phyloP scores from a whole-genome alignment of 2,888 invertebrate species.

The Drosophila meridionalis region DNA sequence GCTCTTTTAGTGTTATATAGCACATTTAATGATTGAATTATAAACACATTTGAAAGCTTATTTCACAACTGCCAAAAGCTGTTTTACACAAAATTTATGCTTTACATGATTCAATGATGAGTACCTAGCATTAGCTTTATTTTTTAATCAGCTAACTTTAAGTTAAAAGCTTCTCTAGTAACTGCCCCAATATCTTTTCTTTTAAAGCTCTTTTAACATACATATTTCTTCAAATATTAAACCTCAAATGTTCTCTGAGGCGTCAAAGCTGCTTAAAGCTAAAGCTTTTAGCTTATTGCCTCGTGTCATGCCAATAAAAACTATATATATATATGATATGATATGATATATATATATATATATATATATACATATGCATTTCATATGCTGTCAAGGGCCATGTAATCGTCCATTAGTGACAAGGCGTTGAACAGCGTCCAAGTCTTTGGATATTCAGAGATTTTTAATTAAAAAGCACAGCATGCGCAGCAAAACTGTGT shows the following conservation, averaged over 20 bases:
- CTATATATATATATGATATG: background rate
- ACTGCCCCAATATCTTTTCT: too few relatives aligned
- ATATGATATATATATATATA: background rate
- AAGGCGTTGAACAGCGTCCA: constrained; percentile 16
- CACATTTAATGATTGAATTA: background rate
- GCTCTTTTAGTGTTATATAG: background rate
- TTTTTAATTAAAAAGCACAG: constrained; percentile 56
- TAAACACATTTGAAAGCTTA: background rate
- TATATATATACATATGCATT: background rate
- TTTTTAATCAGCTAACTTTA: background rate
- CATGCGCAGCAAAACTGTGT: constrained; percentile 19
- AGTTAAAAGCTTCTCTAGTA: background rate
- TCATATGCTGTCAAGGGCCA: constrained; percentile 27
- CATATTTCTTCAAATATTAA: background rate
- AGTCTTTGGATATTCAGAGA: constrained; percentile 21
- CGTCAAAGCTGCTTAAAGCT: background rate
- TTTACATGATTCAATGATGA: too few relatives aligned
- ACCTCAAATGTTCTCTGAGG: background rate
- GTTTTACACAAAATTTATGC: background rate
- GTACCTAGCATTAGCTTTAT: background rate
- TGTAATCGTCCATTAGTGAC: constrained; percentile 47
- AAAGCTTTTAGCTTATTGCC: background rate
- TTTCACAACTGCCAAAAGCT: too few relatives aligned
- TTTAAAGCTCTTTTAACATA: background rate
- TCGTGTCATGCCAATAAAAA: background rate